A percentile compares a stretch with the other conserved stretches of the same genome.
Evolutionary conservation across 1,140 invertebrate genomes (phyloP).

Genomic region (Aphelenchoides avenae): DNA sequence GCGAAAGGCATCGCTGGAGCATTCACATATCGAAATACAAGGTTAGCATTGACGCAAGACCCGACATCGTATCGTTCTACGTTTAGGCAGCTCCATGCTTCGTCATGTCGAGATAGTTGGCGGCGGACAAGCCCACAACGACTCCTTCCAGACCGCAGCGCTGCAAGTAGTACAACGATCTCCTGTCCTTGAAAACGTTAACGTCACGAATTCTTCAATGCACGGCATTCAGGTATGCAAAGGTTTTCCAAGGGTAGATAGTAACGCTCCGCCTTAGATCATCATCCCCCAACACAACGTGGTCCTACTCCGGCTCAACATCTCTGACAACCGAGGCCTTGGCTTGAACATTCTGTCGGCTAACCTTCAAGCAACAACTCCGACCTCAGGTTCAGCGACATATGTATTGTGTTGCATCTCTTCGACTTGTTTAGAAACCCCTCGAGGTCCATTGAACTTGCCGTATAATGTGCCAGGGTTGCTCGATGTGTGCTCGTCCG

Average conservation of each 20-base stretch:
- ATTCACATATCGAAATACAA: too few species aligned
- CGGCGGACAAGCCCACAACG: conserved; percentile 91
- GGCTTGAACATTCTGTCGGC: conserved; percentile 84
- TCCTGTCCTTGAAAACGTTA: conserved; percentile 75
- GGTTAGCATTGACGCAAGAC: too few species aligned
- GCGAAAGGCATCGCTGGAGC: conserved; percentile 81
- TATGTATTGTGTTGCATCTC: background rate
- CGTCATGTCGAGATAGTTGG: conserved; percentile 80
- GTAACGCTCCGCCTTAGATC: conserved; percentile 51
- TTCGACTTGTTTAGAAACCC: conserved; percentile 58
- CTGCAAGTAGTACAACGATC: conserved; percentile 80
- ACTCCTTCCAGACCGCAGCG: conserved; percentile 75
- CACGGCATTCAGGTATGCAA: conserved; percentile 77
- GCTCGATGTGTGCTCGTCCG: conserved; percentile 89
- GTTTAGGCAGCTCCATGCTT: conserved; percentile 67
- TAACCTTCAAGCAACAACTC: conserved; percentile 73
- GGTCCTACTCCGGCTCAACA: conserved; percentile 63
- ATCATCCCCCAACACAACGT: conserved; percentile 60
- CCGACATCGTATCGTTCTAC: too few species aligned
- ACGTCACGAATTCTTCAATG: conserved; percentile 76
- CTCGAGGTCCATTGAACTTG: conserved; percentile 75
- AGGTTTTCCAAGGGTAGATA: conserved; percentile 13
- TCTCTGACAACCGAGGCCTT: conserved; percentile 78
- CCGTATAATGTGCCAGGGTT: conserved; percentile 91
- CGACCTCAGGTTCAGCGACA: conserved; percentile 18